Base-by-base conservation (phyloP, 1,140 invertebrate species). In the Lepidurus apus region DNA sequence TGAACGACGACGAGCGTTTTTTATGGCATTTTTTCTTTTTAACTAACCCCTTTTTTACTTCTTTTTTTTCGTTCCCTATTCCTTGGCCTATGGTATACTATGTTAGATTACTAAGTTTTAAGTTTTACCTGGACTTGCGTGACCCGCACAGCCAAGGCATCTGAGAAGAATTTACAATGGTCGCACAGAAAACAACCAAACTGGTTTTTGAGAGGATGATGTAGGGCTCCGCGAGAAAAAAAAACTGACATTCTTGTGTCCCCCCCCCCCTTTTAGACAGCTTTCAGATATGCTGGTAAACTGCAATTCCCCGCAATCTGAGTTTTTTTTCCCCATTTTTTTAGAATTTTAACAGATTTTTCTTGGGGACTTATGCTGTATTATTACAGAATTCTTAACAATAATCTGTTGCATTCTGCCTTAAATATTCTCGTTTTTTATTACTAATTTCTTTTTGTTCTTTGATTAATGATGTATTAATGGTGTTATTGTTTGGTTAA, bases 121-220 rank as follows among this genome's bases (percentile, higher is more conserved):
- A 47, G 10, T 21, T 17, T 65, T 65, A 65, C 53, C 13, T 65
- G 53, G 3, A 21, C 53, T 65, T 65, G 53, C 53, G 53, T 65
- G 17, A 65, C 53, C 8, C 53, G 53, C 13, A 65, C 17, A 13
- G 17, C 53, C 17, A 21, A 21, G 8, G 53, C 17, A 13, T n/a
- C 21, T 65, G 17, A 13, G 17, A 65, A 65, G 53, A 65, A 65
- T 17, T 13, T 65, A 21, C 13, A 65, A 13, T 21, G 53, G 53
- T 65, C 53, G 34, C 4, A 9, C 53, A 65, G 9, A 65, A 65
- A 65, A 47, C 45, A 47, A 65, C 53, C 53, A 65, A 65, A 65
- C 53, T n/a, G 53, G 53, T 65, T 65, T 65, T 65, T 65, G 21
- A 65, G 13, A 21, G 53, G 53, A 65, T 65, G 53, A 65, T 65